phyloP scores from a whole-genome alignment of 2,113 vertebrate species.

The Neoarius graeffei region DNA sequence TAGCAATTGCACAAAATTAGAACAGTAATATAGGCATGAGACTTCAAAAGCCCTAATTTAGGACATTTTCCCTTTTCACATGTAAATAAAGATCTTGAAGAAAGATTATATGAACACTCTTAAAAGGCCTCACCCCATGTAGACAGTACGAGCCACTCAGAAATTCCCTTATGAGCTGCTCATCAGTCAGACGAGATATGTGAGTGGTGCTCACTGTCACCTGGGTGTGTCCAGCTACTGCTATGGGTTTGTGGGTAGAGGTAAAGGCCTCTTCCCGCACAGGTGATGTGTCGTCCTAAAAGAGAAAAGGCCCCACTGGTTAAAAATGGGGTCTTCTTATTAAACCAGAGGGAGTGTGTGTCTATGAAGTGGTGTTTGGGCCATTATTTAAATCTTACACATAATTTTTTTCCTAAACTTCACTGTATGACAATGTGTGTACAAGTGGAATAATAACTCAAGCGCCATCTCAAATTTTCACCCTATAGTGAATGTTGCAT shows the following conservation, averaged over 20 bases:
- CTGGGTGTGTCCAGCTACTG: constrained; percentile 84
- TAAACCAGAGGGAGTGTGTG: not conserved
- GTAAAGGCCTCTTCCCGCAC: constrained; percentile 86
- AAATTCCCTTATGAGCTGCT: constrained; percentile 97
- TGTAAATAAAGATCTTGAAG: not conserved
- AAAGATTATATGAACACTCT: not conserved
- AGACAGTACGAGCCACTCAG: constrained; percentile 97
- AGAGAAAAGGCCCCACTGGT: not conserved
- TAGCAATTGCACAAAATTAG: not conserved
- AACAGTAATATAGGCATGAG: not conserved
- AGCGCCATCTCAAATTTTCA: not conserved
- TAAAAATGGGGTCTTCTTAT: not conserved
- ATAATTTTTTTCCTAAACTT: not conserved
- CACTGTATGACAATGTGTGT: not conserved
- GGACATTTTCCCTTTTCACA: not conserved
- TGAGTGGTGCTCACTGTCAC: constrained; percentile 92
- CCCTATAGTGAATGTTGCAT: not conserved
- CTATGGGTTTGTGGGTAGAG: constrained; percentile 89
- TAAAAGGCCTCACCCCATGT: constrained; percentile 84
- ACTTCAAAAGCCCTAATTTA: not conserved
- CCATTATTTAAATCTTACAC: not conserved
- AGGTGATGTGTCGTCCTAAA: constrained; percentile 79
- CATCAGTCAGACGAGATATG: constrained; percentile 95
- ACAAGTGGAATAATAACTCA: not conserved
- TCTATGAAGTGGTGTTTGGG: not conserved